phyloP scores from a whole-genome alignment of 2,113 vertebrate genomes.

The Vulpes ferrilata region DNA sequence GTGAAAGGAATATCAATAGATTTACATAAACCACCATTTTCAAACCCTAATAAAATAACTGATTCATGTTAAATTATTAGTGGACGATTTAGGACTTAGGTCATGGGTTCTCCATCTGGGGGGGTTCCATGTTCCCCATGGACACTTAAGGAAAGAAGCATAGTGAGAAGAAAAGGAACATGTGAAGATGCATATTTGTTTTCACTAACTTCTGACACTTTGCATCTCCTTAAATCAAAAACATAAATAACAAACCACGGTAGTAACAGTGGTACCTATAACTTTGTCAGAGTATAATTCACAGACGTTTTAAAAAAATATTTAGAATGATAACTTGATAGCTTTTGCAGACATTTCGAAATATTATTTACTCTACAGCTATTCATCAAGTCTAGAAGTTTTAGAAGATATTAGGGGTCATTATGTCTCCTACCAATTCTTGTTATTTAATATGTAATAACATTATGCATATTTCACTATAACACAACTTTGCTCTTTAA shows the following conservation, averaged over 20 bases:
- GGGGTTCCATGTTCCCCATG: not conserved
- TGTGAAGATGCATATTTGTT: not conserved
- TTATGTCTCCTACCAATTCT: not conserved
- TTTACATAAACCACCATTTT: not conserved
- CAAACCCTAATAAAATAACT: not conserved
- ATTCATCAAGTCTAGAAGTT: not conserved
- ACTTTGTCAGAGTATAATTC: not conserved
- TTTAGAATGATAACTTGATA: not conserved
- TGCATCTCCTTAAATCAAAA: not conserved
- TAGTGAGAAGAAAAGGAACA: not conserved
- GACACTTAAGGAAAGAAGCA: not conserved
- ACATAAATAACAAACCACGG: not conserved
- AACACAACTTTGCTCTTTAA: constrained; percentile 10
- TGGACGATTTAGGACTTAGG: not conserved
- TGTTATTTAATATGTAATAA: constrained; percentile 28
- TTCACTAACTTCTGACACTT: not conserved
- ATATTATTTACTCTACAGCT: not conserved
- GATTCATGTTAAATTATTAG: not conserved
- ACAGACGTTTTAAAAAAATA: not conserved
- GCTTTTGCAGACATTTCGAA: not conserved
- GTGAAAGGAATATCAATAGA: not conserved
- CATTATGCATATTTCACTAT: not conserved
- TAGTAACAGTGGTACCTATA: not conserved
- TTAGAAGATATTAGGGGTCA: not conserved
- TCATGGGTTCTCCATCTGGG: not conserved